Base-by-base conservation (phyloP, 2,888 invertebrate species). In the Eurytoma californica region DNA sequence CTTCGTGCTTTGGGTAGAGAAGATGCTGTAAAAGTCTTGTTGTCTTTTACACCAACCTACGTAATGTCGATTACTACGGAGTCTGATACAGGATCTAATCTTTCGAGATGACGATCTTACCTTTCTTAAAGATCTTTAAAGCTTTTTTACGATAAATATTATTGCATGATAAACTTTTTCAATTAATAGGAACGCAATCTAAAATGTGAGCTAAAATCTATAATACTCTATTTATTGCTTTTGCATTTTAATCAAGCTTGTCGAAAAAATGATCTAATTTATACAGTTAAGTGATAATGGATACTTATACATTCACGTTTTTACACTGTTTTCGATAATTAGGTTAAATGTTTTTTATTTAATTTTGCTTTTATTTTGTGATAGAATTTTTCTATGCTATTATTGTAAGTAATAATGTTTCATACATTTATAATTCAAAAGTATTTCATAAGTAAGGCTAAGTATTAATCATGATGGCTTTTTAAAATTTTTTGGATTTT, bases 31-130 rank as follows among this genome's bases (percentile, higher is more conserved):
- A 85, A 87, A 75, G 85, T 90, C 67, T 85, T 90, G 81, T 82
- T 90, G 3, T 87, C 89, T 18, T 87, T 88, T 73, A 89, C 89
- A 69, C 86, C 90, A 24, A 86, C 86, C 76, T 90, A 88, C 77
- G 83, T 89, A 73, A 80, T 89, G 58, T 86, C 87, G 60, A 86
- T 85, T 84, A 81, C 86, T 58, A 80, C 85, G 20, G 89, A 90
- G 28, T 90, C 89, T 24, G 90, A 90, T 83, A 89, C 89, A 67
- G 89, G 89, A 80, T 90, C 90, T 28, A 88, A 89, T 86, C 87
- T 90, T 83, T 90, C 90, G 57, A 90, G 90, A 90, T 90, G 90
- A 90, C 89, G 87, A 81, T 87, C 87, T 80, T 88, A 86, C 82
- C 79, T 83, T 80, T 85, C 63, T 73, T 79, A 77, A 68, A 47